Percentiles rank a stretch among this genome's conserved stretches.
Conservation (phyloP, 2,797 vertebrate genomes). For the Notolepis coatsorum region DNA sequence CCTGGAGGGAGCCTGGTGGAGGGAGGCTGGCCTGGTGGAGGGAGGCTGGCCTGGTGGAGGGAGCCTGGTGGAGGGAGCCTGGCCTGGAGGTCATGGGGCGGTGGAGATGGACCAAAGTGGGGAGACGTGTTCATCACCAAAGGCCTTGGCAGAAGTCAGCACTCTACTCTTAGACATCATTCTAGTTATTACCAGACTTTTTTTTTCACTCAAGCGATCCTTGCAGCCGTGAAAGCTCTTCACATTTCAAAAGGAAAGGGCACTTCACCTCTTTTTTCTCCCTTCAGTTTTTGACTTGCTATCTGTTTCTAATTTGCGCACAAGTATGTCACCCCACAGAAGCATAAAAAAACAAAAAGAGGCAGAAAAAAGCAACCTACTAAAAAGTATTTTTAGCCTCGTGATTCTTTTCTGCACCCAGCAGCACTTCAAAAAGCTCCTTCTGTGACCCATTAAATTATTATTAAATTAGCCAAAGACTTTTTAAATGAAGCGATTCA, state of each 20-base stretch:
- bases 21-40: too few relatives aligned
- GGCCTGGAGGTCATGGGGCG: too few relatives aligned
- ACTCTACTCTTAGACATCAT: too few relatives aligned
- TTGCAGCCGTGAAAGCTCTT: too few relatives aligned
- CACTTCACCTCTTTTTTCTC: conserved; percentile 8
- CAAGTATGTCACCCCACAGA: conserved; percentile 12
- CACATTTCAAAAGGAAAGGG: conserved; percentile 1
- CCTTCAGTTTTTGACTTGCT: conserved; percentile 28
- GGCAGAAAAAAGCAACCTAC: background rate
- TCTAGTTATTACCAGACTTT: too few relatives aligned
- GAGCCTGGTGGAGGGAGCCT: too few relatives aligned
- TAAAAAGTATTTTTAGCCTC: conserved; percentile 60
- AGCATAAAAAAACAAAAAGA: conserved; percentile 34
- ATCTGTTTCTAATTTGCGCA: conserved; percentile 2
- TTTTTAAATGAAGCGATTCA: conserved; percentile 78
- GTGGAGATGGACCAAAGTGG: too few relatives aligned
- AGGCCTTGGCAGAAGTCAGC: too few relatives aligned
- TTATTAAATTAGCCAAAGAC: conserved; percentile 80
- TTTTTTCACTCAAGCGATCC: too few relatives aligned
- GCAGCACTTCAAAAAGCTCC: conserved; percentile 73
- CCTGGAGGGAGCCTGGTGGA: too few relatives aligned
- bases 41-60: too few relatives aligned
- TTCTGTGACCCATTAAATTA: conserved; percentile 79
- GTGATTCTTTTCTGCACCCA: conserved; percentile 48
- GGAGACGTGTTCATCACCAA: too few relatives aligned